Evolutionary conservation across 1,140 invertebrate species (phyloP), one percentile per base, ranked within the genome.

Genomic region (Bombus huntii): DNA sequence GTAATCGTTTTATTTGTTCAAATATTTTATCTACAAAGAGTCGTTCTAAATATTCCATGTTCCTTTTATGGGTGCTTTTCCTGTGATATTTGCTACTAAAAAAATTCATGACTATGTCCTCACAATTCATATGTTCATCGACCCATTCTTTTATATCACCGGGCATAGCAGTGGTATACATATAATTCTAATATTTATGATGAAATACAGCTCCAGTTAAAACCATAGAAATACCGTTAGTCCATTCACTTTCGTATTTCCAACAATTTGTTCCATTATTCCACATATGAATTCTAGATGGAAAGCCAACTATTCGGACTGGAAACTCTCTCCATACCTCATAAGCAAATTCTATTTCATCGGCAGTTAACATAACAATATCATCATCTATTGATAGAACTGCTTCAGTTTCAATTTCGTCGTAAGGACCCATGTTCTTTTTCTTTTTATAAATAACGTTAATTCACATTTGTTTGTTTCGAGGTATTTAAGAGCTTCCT

Each of bases 91-190:
- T 3, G 98, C 97, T 25, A 99, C 97, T 2, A 99, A 95, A 95
- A 99, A 99, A 94, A 34, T 99, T 99, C 98, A 99, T 99, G 0
- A 98, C 98, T 90, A 99, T 98, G 92, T 99, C 98, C 95, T 99
- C 98, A 93, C 98, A 99, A 94, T 99, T 99, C 97, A 99, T 99
- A 91, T 98, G 97, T 31, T 97, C 96, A 92, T 99, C 98, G 0
- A 99, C 98, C 97, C 97, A 98, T 70, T 97, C 95, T 77, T 97
- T 97, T 34, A 98, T 97, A 88, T 97, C 96, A 1, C 96, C 96
- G 2, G 98, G 98, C 97, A 98, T 97, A 28, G 96, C 96, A 86
- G 97, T 96, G 28, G 98, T 98, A 93, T 98, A 99, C 93, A 98
- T 96, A 94, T 98, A 98, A 93, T 97, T 98, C 98, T 98, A 99